phyloP scores from a whole-genome alignment of 2,888 invertebrate genomes.

The Willowsia nigromaculata region DNA sequence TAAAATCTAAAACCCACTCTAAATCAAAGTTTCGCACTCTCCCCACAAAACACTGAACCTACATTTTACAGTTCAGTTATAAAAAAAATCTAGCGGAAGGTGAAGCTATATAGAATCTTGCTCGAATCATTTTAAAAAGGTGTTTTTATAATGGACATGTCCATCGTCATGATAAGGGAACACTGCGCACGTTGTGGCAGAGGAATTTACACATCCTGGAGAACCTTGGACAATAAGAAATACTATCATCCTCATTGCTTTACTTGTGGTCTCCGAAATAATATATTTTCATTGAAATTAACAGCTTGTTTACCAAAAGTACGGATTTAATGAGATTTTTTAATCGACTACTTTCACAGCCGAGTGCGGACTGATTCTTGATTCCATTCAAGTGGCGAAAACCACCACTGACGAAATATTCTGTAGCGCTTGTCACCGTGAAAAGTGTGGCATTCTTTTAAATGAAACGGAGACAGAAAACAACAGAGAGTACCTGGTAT shows the following conservation, averaged over 20 bases:
- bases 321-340: not conserved
- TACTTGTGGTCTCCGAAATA: constrained; percentile 56
- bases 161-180: too few species aligned
- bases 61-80: too few species aligned
- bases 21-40: too few species aligned
- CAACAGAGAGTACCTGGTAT: not conserved
- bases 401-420: constrained; percentile 41
- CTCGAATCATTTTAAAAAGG: too few species aligned
- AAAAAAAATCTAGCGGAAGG: too few species aligned
- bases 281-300: not conserved
- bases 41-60: too few species aligned
- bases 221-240: constrained; percentile 41
- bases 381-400: not conserved
- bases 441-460: not conserved
- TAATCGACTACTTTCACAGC: not conserved
- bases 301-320: not conserved
- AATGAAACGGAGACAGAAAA: not conserved
- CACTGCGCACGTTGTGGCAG: constrained; percentile 50
- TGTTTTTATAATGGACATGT: too few species aligned
- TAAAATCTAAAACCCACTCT: too few species aligned
- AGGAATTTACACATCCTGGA: constrained; percentile 52
- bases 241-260: constrained; percentile 69
- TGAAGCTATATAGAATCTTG: too few species aligned
- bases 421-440: constrained; percentile 40
- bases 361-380: constrained; percentile 44